phyloP scores from a whole-genome alignment of 2,888 invertebrate genomes.

The Taphrorychus bicolor region DNA sequence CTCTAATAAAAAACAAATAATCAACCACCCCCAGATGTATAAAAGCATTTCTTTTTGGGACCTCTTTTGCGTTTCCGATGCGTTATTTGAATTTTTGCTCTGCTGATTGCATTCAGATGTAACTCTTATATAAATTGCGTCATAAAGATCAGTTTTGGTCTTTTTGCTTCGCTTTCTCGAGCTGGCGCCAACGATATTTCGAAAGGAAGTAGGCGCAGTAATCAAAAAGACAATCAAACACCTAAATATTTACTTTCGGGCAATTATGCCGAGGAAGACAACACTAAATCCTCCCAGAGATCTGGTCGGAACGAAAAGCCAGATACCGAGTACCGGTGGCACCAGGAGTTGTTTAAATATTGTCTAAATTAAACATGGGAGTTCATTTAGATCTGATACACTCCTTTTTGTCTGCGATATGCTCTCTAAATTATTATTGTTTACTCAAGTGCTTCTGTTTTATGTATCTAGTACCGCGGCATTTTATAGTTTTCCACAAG shows the following conservation, averaged over 20 bases:
- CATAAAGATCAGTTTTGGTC: neutral
- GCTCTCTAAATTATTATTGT: slow-evolving; percentile 32
- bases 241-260: slow-evolving; percentile 48
- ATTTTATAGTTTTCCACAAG: slow-evolving; percentile 15
- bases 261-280: slow-evolving; percentile 47
- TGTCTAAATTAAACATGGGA: slow-evolving; percentile 38
- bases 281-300: slow-evolving; percentile 44
- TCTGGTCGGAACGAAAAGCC: slow-evolving; percentile 6
- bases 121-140: no score
- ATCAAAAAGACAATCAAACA: slow-evolving; percentile 44
- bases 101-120: no score
- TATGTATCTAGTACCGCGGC: slow-evolving; percentile 13
- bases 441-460: slow-evolving; percentile 34
- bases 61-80: no score
- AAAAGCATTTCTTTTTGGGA: slow-evolving; percentile 19
- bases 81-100: no score
- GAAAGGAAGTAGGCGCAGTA: slow-evolving; percentile 1
- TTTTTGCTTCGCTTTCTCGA: neutral
- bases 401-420: slow-evolving; percentile 28
- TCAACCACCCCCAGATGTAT: slow-evolving; percentile 34
- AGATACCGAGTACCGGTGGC: slow-evolving; percentile 37
- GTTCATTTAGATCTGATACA: slow-evolving; percentile 23
- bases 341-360: slow-evolving; percentile 38
- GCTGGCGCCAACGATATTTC: slow-evolving; percentile 10
- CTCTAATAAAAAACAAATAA: slow-evolving; percentile 46